These are phyloP conservation scores for Callocephalon fimbriatum DNA, from an alignment of 2,113 vertebrate genomes.

Conservation along the genomic window DNA sequence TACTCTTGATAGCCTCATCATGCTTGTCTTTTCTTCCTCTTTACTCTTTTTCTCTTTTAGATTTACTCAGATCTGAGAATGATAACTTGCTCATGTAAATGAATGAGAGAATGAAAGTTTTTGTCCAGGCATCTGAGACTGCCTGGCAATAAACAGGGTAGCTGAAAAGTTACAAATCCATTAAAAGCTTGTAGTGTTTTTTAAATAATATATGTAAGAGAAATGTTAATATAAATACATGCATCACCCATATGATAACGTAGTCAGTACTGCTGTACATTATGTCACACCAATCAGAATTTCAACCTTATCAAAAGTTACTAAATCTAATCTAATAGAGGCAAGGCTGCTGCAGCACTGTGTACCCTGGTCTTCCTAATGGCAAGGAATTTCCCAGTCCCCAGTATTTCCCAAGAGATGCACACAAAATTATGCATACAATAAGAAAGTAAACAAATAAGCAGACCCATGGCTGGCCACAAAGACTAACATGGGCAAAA, in stretches of 20 bases:
- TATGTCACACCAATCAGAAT: not conserved
- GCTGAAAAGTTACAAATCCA: not conserved
- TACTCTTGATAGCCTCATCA: not conserved
- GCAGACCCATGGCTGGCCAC: not conserved
- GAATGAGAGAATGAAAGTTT: not conserved
- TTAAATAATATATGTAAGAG: not conserved
- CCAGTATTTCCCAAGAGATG: not conserved
- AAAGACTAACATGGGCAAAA: not conserved
- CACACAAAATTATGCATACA: not conserved
- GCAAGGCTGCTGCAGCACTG: not conserved
- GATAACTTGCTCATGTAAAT: not conserved
- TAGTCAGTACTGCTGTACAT: not conserved
- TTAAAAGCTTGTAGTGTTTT: not conserved
- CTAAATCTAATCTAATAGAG: not conserved
- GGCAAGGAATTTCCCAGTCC: not conserved
- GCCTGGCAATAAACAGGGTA: not conserved
- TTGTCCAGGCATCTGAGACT: not conserved
- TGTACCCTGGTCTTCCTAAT: not conserved
- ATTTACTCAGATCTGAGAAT: not conserved
- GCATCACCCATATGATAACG: not conserved
- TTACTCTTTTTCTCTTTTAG: not conserved
- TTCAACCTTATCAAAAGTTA: not conserved
- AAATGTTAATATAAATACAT: not conserved
- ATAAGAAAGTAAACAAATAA: not conserved
- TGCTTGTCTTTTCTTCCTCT: not conserved